Percentiles rank a stretch among this genome's conserved stretches.
phyloP scores from a whole-genome alignment of 2,797 vertebrate genomes.

The Paguma larvata region DNA sequence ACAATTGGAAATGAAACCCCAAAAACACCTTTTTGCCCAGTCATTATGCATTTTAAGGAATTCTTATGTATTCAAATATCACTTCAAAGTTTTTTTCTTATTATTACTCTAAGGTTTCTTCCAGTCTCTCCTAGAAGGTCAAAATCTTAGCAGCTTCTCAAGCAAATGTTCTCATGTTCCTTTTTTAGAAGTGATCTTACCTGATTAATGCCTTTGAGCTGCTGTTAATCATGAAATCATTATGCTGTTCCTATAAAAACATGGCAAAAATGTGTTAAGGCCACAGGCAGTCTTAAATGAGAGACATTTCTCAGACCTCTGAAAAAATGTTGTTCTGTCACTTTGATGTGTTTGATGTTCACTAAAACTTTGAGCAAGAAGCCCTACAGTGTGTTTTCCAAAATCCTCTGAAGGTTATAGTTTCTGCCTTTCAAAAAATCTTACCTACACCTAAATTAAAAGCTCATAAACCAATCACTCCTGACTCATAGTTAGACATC shows the following conservation, averaged over 20 bases:
- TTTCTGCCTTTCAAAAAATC: background rate
- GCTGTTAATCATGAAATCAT: conserved; percentile 13
- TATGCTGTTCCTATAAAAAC: background rate
- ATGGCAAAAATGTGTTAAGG: background rate
- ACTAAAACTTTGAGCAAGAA: background rate
- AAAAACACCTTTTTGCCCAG: background rate
- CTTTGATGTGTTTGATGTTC: background rate
- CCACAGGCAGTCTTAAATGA: background rate
- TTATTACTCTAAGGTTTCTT: background rate
- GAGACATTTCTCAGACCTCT: background rate
- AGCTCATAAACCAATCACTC: background rate
- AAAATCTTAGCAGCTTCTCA: background rate
- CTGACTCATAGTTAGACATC: background rate
- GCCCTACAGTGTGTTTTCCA: background rate
- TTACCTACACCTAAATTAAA: background rate
- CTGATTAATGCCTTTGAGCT: background rate
- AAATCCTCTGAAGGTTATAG: background rate
- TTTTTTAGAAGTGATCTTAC: background rate
- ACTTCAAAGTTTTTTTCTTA: background rate
- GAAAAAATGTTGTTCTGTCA: background rate
- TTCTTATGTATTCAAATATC: background rate
- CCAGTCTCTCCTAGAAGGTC: background rate
- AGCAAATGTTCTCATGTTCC: background rate
- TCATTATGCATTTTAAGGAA: background rate
- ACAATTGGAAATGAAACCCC: background rate